Conservation (phyloP, 2,797 vertebrate species). For the Hemitrygon akajei region DNA sequence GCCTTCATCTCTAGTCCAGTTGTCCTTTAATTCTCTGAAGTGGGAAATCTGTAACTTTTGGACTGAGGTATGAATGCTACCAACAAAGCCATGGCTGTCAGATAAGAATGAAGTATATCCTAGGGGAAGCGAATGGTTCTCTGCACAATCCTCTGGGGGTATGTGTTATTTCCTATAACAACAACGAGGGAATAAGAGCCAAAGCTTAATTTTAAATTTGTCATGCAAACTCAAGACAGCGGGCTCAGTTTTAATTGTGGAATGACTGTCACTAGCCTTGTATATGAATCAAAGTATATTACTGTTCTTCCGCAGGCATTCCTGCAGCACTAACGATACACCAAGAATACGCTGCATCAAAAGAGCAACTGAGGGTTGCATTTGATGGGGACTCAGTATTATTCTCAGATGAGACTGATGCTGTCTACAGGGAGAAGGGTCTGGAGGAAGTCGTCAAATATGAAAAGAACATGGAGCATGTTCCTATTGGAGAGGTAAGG, state of each 20-base stretch:
- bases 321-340: constrained; percentile 54
- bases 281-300: background rate
- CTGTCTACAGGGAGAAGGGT: constrained; percentile 50
- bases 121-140: background rate
- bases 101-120: background rate
- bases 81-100: too few relatives aligned
- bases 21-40: too few relatives aligned
- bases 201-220: background rate
- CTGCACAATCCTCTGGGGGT: background rate
- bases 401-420: constrained; percentile 49
- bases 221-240: background rate
- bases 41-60: too few relatives aligned
- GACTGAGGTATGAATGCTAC: too few relatives aligned
- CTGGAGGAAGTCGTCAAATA: constrained; percentile 49
- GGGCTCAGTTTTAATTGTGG: background rate
- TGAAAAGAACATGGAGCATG: constrained; percentile 41
- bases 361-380: constrained; percentile 48
- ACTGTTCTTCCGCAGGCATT: constrained; percentile 47
- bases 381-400: constrained; percentile 56
- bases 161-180: background rate
- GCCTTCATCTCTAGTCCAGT: too few relatives aligned
- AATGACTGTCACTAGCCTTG: background rate
- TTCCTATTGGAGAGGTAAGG: constrained; percentile 54
- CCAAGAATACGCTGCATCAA: constrained; percentile 48
- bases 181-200: background rate